Base-by-base conservation (phyloP, 30 jellyfish, hydroid and myxozoan genomes). In the Aurelia sp. region DNA sequence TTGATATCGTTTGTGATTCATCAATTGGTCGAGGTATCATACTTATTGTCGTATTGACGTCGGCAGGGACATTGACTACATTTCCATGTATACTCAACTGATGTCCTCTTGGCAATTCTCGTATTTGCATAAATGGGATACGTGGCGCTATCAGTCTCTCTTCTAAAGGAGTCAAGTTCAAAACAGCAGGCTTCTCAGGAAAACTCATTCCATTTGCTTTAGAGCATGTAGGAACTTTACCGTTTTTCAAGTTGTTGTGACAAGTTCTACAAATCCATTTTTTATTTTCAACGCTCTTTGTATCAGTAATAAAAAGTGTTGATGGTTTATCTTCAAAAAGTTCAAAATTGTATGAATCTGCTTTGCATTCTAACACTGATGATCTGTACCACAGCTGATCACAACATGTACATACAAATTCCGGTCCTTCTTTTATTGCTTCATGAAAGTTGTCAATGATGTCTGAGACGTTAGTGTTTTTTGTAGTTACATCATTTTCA, bases 41-140 rank as follows among this genome's bases (percentile, higher is more conserved):
- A 20, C 55, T 55, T 12, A 70, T 51, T 2, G 59, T 68, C 12
- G 52, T 7, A 83, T 53, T 51, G 9, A 83, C 92, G 72, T 83
- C 87, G 3, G 92, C 78, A 3, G 92, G 92, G 13, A 83, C 92
- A 83, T 83, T 83, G 12, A 83, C 92, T 2, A 83, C 80, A 70
- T 44, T 70, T 30, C 87, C 92, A 72, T 83, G 81, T 9, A 83
- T 83, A 48, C 87, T 31, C 57, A 83, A 33, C 74, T 83, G 92
- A 3, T 74, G 40, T 17, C 84, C 84, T 52, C 91, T 81, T 24
- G 91, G 91, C 50, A 65, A 40, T 27, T 81, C 84, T 24, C 84
- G 52, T 41, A 81, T 65, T 66, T 81, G 91, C 91, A 64, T 81
- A 33, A 81, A 81, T 10, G 91, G 74, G 18, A 81, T 81, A 10